Conservation (phyloP, 2,113 vertebrate genomes). For the Procavia capensis region DNA sequence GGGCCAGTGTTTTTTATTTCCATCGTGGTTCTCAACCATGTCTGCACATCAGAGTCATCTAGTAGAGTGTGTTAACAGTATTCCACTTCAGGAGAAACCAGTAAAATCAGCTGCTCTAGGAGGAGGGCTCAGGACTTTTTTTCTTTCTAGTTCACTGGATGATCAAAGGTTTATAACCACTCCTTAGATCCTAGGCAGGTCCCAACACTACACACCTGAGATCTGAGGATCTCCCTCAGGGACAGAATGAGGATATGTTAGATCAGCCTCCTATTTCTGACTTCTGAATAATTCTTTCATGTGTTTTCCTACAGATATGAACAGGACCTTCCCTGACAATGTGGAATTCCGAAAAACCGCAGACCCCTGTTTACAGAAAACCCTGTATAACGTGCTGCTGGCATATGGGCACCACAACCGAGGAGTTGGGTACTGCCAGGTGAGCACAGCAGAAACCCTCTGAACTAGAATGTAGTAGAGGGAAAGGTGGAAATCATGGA, state of each 20-base stretch:
- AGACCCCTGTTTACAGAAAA: slow-evolving; percentile 91
- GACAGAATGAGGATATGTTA: neutral
- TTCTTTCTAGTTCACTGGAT: neutral
- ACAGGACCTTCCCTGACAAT: slow-evolving; percentile 98
- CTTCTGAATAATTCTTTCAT: neutral
- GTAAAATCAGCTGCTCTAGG: neutral
- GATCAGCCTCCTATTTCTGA: neutral
- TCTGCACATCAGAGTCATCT: neutral
- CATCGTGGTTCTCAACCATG: neutral
- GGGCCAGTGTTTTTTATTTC: neutral
- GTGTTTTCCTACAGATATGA: slow-evolving; percentile 90
- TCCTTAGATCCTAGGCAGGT: neutral
- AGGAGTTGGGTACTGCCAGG: slow-evolving; percentile 97
- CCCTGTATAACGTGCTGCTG: slow-evolving; percentile 93
- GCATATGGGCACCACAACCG: slow-evolving; percentile 95
- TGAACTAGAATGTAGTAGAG: too few relatives aligned
- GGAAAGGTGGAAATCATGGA: too few relatives aligned
- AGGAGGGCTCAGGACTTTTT: neutral
- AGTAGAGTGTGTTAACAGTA: neutral
- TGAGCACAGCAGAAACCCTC: slow-evolving; percentile 74
- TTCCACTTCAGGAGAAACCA: neutral
- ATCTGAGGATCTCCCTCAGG: neutral
- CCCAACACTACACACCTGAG: neutral
- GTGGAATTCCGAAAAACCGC: slow-evolving; percentile 91
- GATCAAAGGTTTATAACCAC: neutral